These are phyloP conservation scores for Chrysochloris asiatica DNA, from an alignment of 2,113 vertebrate genomes.

Conservation along the genomic window DNA sequence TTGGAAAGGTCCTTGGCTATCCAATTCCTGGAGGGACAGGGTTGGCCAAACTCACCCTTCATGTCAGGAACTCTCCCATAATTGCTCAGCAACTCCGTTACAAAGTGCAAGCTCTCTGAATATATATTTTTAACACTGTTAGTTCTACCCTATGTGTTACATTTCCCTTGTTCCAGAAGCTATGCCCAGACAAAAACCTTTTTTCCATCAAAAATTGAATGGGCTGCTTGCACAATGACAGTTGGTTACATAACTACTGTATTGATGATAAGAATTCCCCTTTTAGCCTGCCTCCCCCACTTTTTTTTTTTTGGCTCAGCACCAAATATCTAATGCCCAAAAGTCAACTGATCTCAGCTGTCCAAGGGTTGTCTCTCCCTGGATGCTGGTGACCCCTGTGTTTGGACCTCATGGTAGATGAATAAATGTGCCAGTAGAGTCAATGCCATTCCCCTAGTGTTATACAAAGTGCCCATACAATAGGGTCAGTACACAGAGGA, in stretches of 20 bases:
- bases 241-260: conserved; percentile 82
- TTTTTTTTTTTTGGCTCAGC: background rate
- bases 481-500: background rate
- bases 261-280: conserved; percentile 74
- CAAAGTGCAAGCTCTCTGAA: conserved; percentile 73
- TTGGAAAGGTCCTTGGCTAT: background rate
- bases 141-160: conserved; percentile 70
- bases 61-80: conserved; percentile 78
- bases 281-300: no score
- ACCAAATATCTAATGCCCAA: conserved; percentile 42
- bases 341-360: conserved; percentile 11
- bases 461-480: background rate
- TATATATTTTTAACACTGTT: conserved; percentile 79
- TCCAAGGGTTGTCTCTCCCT: background rate
- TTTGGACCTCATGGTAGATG: background rate
- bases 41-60: conserved; percentile 71
- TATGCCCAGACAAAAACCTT: conserved; percentile 78
- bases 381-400: background rate
- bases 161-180: conserved; percentile 76
- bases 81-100: conserved; percentile 76
- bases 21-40: background rate
- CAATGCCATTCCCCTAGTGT: background rate
- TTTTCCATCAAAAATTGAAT: conserved; percentile 83
- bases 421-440: background rate
- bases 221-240: conserved; percentile 81